phyloP scores from a whole-genome alignment of 35 echinoderm and acorn worm species.

The Lytechinus variegatus region DNA sequence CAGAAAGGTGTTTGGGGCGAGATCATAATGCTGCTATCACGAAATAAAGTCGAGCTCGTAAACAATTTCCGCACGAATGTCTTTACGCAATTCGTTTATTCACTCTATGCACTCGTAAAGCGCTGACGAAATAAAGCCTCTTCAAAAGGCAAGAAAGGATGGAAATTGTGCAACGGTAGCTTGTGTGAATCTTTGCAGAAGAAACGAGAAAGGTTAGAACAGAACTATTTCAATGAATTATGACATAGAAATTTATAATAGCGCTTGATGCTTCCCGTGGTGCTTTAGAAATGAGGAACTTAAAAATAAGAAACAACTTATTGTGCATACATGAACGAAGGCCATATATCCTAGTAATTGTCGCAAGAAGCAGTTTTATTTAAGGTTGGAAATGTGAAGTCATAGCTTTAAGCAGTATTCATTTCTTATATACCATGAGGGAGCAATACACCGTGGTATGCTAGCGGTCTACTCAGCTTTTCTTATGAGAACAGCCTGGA shows the following conservation, averaged over 20 bases:
- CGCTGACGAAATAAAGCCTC: not conserved
- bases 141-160: not conserved
- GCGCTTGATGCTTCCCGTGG: not conserved
- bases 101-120: not conserved
- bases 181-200: not conserved
- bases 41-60: slow-evolving; percentile 28
- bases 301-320: not conserved
- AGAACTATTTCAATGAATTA: not conserved
- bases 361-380: slow-evolving; percentile 1
- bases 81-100: slow-evolving; percentile 27
- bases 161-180: not conserved
- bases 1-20: slow-evolving; percentile 28
- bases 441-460: not conserved
- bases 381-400: not conserved
- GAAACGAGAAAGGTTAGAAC: not conserved
- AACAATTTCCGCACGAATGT: slow-evolving; percentile 40
- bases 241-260: not conserved
- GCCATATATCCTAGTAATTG: not conserved
- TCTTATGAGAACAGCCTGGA: not conserved
- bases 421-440: not conserved
- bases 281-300: not conserved
- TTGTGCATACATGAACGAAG: not conserved
- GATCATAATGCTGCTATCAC: not conserved
- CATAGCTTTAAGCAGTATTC: not conserved
- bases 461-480: not conserved